Evolutionary conservation across 2,888 invertebrate genomes (phyloP), one percentile per base, ranked within the genome.

Genomic region (Mystacides longicornis): DNA sequence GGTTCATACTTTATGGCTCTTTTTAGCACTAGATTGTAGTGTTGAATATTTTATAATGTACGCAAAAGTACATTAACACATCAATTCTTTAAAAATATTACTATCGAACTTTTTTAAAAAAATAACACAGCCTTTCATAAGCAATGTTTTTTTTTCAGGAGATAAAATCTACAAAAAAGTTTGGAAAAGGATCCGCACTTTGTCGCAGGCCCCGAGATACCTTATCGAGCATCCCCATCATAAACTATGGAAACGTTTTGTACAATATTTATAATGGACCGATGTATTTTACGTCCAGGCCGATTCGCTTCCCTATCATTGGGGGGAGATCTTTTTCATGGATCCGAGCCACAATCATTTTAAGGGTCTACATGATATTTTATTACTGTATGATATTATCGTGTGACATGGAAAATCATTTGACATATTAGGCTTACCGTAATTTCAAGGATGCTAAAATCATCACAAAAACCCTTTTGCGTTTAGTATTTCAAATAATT

Each of bases 171-270:
- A 16, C 14, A 37, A 7, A 37, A 37, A 4, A 37, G 3, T 37
- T n/a, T 7, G 16, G 14, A 37, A 37, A 21, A 33, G 53, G 31
- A 46, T 46, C 54, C 56, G 45, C 56, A 56, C 54, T 59, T 59
- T 59, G 56, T 59, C 59, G 56, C 42, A 51, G 48, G 51, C 43
- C 50, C 55, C 53, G 55, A 52, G 58, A 54, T 57, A 56, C 55
- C 60, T 60, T 60, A 60, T 60, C 57, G 50, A 54, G 53, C 51
- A 59, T 56, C 43, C 51, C 56, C 51, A 56, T 60, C 60, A 60
- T 60, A 60, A 60, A 60, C 57, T 58, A 55, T 54, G 42, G 52
- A 23, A 51, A 55, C 55, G 56, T 60, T 45, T 60, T 53, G 55
- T 57, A 56, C 52, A 51, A 60, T 60, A 60, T 60, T 57, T 60